Percentiles rank a stretch among this genome's conserved stretches.
Evolutionary conservation across 2,797 vertebrate species (phyloP).

Genomic region (Eptatretus atami): DNA sequence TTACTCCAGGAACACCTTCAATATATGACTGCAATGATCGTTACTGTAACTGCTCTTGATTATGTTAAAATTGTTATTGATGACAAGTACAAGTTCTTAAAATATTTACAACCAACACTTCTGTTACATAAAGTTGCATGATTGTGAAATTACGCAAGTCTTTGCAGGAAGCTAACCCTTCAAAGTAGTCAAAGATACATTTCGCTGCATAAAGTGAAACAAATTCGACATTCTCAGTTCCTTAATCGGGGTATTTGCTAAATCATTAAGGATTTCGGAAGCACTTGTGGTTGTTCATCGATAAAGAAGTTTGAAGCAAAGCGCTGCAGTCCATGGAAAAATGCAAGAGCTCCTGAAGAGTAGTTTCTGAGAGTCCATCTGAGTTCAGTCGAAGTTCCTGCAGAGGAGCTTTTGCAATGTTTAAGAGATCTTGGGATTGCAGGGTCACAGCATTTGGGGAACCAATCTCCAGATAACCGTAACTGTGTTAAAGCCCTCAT

Average conservation of each 20-base stretch:
- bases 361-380: neutral
- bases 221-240: neutral
- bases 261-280: constrained; percentile 2
- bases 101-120: neutral
- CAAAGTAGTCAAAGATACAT: neutral
- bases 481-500: neutral
- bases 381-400: neutral
- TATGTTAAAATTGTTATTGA: neutral
- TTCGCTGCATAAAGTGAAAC: neutral
- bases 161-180: constrained; percentile 2
- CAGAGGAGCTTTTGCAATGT: neutral
- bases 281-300: neutral
- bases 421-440: neutral
- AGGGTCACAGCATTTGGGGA: neutral
- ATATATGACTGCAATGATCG: neutral
- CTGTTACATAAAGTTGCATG: neutral
- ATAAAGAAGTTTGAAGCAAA: neutral
- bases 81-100: constrained; percentile 1
- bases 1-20: neutral
- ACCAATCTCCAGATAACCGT: constrained; percentile 1
- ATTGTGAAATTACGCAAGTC: neutral
- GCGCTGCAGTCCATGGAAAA: neutral
- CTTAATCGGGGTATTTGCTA: neutral
- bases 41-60: neutral
- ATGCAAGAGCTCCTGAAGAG: neutral